Conservation (phyloP, 2,797 vertebrate species). For the Anniella stebbinsi region DNA sequence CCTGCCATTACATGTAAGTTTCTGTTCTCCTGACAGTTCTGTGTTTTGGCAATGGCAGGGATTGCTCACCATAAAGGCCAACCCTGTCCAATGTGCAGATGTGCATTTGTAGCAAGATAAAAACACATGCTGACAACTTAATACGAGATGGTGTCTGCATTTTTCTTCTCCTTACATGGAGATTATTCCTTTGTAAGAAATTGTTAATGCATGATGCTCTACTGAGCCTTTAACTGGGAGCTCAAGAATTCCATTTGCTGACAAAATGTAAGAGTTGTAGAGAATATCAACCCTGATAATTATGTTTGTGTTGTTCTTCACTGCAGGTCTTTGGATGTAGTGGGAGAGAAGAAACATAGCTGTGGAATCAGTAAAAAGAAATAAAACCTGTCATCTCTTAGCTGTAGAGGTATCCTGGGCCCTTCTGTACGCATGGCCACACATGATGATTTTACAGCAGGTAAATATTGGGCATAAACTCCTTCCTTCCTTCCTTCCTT, state of each 20-base stretch:
- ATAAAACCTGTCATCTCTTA: neutral
- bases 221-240: neutral
- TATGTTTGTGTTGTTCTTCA: neutral
- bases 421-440: slow-evolving; percentile 30
- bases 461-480: slow-evolving; percentile 47
- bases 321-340: slow-evolving; percentile 39
- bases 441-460: slow-evolving; percentile 55
- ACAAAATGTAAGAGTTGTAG: neutral
- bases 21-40: neutral
- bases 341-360: neutral
- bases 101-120: neutral
- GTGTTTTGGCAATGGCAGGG: neutral
- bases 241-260: neutral
- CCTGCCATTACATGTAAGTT: neutral
- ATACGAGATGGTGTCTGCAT: neutral
- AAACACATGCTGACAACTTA: neutral
- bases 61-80: neutral
- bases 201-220: neutral
- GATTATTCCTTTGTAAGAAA: neutral
- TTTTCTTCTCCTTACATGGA: neutral
- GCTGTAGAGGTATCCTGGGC: neutral
- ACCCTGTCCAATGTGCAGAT: neutral
- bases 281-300: neutral
- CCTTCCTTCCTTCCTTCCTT: neutral
- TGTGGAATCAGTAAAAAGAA: neutral